phyloP scores from a whole-genome alignment of 2,797 vertebrate genomes.

The Arnoldichthys spilopterus region DNA sequence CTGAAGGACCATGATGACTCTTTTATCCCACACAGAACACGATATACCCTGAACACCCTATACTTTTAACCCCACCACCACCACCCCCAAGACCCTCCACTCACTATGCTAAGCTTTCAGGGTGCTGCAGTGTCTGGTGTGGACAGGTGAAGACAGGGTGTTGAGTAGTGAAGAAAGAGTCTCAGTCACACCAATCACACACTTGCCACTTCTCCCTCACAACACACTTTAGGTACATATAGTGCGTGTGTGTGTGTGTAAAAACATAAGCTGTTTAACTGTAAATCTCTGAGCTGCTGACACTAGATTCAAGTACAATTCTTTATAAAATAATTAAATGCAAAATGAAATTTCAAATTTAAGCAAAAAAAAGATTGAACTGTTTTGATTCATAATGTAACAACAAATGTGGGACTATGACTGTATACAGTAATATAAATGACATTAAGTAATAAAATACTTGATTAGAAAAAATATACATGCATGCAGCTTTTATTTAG shows the following conservation, averaged over 20 bases:
- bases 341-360: background rate
- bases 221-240: no score
- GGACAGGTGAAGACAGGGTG: background rate
- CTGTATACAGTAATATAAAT: no score
- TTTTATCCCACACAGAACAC: background rate
- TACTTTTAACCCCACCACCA: background rate
- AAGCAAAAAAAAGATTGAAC: no score
- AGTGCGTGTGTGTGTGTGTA: background rate
- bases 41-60: background rate
- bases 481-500: no score
- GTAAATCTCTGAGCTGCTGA: background rate
- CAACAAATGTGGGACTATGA: no score
- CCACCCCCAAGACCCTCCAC: background rate
- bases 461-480: no score
- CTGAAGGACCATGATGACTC: background rate
- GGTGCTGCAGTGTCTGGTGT: background rate
- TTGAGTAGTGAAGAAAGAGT: background rate
- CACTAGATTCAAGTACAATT: background rate
- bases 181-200: background rate
- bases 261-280: no score
- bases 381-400: no score
- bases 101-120: background rate
- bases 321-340: background rate
- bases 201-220: background rate
- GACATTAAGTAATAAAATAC: no score